Conservation (phyloP, 2,797 vertebrate genomes). For the Lepus townsendii region DNA sequence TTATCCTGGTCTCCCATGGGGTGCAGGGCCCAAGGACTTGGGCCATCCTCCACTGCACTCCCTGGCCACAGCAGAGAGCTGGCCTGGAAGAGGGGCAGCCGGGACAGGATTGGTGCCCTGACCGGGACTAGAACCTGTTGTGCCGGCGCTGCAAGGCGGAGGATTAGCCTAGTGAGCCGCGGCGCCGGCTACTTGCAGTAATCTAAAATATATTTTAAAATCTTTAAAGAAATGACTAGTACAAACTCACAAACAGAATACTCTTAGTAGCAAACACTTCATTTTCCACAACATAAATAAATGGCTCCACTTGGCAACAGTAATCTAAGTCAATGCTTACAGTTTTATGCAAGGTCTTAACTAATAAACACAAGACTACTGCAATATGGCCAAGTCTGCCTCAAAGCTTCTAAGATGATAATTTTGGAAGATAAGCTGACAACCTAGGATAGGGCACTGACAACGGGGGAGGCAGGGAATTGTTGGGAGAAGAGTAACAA, state of each 20-base stretch:
- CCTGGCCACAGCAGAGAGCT: no score
- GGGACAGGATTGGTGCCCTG: no score
- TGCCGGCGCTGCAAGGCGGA: no score
- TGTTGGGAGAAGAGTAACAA: background rate
- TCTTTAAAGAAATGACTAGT: conserved; percentile 54
- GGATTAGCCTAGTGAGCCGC: no score
- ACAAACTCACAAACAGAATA: conserved; percentile 6
- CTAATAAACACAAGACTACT: background rate
- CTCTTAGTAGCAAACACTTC: conserved; percentile 13
- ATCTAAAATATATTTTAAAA: background rate
- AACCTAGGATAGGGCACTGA: background rate
- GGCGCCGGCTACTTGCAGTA: background rate
- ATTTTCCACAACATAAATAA: conserved; percentile 54
- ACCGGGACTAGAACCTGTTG: no score
- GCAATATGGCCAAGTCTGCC: background rate
- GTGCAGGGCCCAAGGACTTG: no score
- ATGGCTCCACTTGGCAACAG: background rate
- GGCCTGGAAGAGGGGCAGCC: no score
- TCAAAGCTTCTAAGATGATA: conserved; percentile 11
- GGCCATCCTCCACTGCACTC: no score
- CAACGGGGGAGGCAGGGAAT: background rate
- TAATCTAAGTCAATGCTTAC: conserved; percentile 48
- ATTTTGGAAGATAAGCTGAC: background rate
- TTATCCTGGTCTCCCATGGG: no score
- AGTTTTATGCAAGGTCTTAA: conserved; percentile 19